Conservation (phyloP, 2,888 invertebrate species). For the Neoascia interrupta region DNA sequence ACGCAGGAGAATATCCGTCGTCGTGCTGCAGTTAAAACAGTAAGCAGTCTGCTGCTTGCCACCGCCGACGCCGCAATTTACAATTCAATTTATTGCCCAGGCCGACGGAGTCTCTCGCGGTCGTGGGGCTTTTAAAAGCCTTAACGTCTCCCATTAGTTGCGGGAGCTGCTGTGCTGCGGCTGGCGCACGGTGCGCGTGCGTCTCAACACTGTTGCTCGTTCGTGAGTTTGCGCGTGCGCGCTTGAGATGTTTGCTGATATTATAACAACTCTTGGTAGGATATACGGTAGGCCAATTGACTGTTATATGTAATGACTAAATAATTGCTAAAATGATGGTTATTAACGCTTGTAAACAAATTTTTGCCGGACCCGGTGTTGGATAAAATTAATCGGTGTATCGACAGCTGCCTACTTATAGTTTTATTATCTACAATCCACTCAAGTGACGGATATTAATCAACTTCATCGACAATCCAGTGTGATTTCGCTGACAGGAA, state of each 20-base stretch:
- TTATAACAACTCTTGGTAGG: constrained; percentile 22
- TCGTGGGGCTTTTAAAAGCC: constrained; percentile 48
- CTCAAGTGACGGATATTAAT: background rate
- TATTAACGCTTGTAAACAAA: constrained; percentile 69
- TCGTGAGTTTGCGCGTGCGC: background rate
- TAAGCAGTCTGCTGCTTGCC: background rate
- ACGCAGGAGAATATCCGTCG: constrained; percentile 39
- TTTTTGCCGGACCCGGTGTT: constrained; percentile 21
- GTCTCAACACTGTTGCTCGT: constrained; percentile 1
- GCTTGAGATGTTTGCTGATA: background rate
- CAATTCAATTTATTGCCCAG: constrained; percentile 63
- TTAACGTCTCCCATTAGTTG: constrained; percentile 49
- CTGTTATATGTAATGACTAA: constrained; percentile 67
- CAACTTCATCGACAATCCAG: background rate
- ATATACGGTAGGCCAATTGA: constrained; percentile 53
- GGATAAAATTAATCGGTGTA: background rate
- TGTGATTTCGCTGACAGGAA: background rate
- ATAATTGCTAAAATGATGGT: constrained; percentile 69
- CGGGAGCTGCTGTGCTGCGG: background rate
- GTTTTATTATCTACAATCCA: background rate
- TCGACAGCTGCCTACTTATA: background rate
- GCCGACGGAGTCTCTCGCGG: constrained; percentile 36
- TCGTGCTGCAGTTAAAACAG: constrained; percentile 13
- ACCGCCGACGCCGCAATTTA: constrained; percentile 57
- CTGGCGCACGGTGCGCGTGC: constrained; percentile 25